Evolutionary conservation across 2,888 invertebrate species (phyloP).

Genomic region (Sphecodes monilicornis): DNA sequence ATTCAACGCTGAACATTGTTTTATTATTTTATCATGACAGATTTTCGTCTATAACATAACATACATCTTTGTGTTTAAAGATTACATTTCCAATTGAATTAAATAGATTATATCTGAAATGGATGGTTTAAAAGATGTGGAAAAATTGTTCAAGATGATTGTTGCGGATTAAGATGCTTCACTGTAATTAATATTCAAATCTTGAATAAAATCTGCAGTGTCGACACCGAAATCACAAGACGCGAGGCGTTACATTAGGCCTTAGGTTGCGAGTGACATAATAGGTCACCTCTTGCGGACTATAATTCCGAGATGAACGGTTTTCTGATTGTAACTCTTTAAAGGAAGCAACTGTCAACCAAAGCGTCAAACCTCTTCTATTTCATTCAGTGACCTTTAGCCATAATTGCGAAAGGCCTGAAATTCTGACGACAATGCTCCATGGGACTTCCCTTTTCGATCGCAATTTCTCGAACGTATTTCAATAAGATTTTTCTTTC

Average conservation of each 20-base stretch:
- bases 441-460: background rate
- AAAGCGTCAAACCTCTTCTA: background rate
- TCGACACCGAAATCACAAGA: background rate
- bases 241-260: background rate
- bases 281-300: background rate
- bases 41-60: too few relatives aligned
- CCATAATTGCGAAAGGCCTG: background rate
- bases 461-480: background rate
- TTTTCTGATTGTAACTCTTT: background rate
- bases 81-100: background rate
- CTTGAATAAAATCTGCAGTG: background rate
- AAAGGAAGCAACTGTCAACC: background rate
- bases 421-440: background rate
- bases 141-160: background rate
- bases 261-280: too few relatives aligned
- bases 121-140: background rate
- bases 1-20: too few relatives aligned
- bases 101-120: background rate
- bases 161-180: background rate
- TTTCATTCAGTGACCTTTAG: too few relatives aligned
- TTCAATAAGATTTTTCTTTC: background rate
- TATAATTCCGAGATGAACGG: background rate
- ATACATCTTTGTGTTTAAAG: too few relatives aligned
- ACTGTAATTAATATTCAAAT: too few relatives aligned
- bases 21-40: too few relatives aligned